phyloP scores from a whole-genome alignment of 1,140 invertebrate species.

The Leptinotarsa texana region DNA sequence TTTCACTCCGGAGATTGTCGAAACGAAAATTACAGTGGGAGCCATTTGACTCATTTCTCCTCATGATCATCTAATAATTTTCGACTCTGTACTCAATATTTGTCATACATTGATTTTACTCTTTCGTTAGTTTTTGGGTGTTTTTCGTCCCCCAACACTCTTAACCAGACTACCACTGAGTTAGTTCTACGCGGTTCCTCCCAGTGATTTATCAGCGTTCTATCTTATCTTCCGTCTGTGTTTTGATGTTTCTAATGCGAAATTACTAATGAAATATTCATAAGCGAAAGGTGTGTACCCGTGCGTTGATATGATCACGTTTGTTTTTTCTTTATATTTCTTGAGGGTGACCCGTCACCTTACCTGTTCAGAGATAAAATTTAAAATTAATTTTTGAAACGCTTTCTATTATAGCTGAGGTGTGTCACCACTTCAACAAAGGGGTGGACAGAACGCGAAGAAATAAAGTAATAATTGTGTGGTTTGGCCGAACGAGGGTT shows the following conservation, averaged over 20 bases:
- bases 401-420: conserved; percentile 30
- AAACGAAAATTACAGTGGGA: too few relatives aligned
- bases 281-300: conserved; percentile 29
- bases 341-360: conserved; percentile 30
- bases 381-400: conserved; percentile 32
- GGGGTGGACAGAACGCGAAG: conserved; percentile 4
- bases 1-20: too few relatives aligned
- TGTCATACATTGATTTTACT: too few relatives aligned
- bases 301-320: conserved; percentile 17
- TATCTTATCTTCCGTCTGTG: neutral
- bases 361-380: conserved; percentile 33
- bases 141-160: too few relatives aligned
- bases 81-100: too few relatives aligned
- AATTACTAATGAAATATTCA: conserved; percentile 32
- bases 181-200: neutral
- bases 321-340: conserved; percentile 3
- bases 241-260: conserved; percentile 18
- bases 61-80: too few relatives aligned
- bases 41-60: too few relatives aligned
- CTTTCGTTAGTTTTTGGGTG: too few relatives aligned
- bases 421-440: conserved; percentile 17
- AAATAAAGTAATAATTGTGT: neutral
- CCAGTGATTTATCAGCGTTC: conserved; percentile 4
- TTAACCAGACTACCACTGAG: too few relatives aligned
- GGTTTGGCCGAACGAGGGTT: neutral